Percentiles rank a stretch among this genome's conserved stretches.
Conservation (phyloP, 30 jellyfish, hydroid and myxozoan genomes). For the Cassiopea xamachana region DNA sequence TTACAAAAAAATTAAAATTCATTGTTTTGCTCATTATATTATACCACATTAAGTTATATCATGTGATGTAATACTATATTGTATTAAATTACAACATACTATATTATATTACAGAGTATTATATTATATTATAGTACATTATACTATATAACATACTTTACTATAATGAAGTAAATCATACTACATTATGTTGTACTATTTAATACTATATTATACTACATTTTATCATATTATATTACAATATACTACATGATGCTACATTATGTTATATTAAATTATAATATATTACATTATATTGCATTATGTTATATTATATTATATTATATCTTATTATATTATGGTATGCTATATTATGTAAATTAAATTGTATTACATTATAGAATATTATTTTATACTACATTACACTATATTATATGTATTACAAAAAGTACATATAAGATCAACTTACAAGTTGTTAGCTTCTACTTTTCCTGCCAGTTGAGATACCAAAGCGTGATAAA, state of each 20-base stretch:
- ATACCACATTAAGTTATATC: slow-evolving; percentile 4
- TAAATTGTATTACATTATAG: neutral
- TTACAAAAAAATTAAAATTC: too few species aligned
- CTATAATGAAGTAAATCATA: neutral
- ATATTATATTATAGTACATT: neutral
- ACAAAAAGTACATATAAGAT: neutral
- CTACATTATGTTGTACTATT: neutral
- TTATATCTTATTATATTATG: too few species aligned
- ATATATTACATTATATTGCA: neutral
- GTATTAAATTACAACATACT: neutral
- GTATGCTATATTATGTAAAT: too few species aligned
- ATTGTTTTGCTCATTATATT: neutral
- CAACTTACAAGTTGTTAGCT: slow-evolving; percentile 80
- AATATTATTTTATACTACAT: neutral
- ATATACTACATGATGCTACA: too few species aligned
- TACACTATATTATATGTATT: neutral
- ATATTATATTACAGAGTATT: neutral
- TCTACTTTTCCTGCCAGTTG: slow-evolving; percentile 64
- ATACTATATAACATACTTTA: neutral
- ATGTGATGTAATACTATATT: neutral
- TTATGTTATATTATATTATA: too few species aligned
- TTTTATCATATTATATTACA: too few species aligned
- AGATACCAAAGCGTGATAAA: slow-evolving; percentile 62
- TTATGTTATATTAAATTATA: too few species aligned
- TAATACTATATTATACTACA: neutral